Base-by-base conservation (phyloP, 2,888 invertebrate genomes). In the Philereme vetulata region DNA sequence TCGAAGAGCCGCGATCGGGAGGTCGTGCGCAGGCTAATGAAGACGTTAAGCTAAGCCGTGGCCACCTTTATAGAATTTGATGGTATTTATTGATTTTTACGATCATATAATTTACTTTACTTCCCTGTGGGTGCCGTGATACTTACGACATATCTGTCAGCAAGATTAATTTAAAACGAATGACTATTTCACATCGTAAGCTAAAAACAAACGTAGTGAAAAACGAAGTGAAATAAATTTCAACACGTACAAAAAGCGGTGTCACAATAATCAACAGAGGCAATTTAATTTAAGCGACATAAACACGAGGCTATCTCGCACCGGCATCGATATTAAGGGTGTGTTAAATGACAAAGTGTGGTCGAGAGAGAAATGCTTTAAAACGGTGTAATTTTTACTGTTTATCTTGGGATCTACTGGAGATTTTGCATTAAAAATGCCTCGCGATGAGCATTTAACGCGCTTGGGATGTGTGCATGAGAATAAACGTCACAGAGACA, bases 261-360 rank as follows among this genome's bases (percentile, higher is more conserved):
- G 88, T 88, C 86, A 85, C 80, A 84, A 88, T 85, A 87, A 90
- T 88, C 86, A 88, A 86, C 85, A 80, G 81, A 75, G 78, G 87
- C 84, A 84, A 90, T 90, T 90, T 88, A 88, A 89, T 88, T 86
- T 82, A 86, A 87, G 84, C 82, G 90, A 91, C 90, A 86, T 89
- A 88, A 90, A 88, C 89, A 87, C 83, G 82, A 70, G 72, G 79
- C 79, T 88, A 90, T 90, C 90, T 88, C 84, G 81, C 83, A 75
- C 81, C 77, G 81, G 81, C 85, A 89, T 91, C 90, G 90, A 89
- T 89, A 85, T 85, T 85, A 88, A 90, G 85, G 87, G 84, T 79
- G 87, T 83, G 85, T 79, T 88, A 88, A 90, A 90, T 89, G 90
- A 91, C 88, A 89, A 90, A 91, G 82, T 86, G 86, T 86, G 81